A percentile compares a stretch with the other conserved stretches of the same genome.
phyloP scores from a whole-genome alignment of 2,888 invertebrate genomes.

The Campoletis raptor region DNA sequence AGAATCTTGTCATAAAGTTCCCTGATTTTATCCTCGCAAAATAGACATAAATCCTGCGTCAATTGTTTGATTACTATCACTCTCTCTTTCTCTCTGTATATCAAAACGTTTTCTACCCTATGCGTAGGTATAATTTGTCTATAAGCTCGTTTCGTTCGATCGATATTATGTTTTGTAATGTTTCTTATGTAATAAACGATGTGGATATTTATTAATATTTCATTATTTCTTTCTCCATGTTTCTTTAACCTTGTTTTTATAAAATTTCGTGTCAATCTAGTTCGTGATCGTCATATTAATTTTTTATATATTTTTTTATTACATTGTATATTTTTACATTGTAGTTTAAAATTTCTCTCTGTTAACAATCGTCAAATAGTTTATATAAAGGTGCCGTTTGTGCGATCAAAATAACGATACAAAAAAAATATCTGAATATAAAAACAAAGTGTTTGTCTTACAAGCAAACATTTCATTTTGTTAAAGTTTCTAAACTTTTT shows the following conservation, averaged over 20 bases:
- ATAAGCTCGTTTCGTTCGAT: conserved; percentile 35
- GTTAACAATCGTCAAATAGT: not conserved
- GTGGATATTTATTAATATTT: not conserved
- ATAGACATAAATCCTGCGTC: conserved; percentile 52
- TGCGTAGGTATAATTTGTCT: conserved; percentile 34
- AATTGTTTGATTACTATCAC: conserved; percentile 54
- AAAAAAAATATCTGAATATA: not conserved
- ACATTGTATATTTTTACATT: not conserved
- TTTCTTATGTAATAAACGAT: conserved; percentile 1
- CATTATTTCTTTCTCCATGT: not conserved
- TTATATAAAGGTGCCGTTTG: not conserved
- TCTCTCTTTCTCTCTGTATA: not conserved
- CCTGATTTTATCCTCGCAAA: conserved; percentile 54
- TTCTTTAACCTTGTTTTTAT: not conserved
- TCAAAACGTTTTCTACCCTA: not conserved
- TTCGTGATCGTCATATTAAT: not conserved
- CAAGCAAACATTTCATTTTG: not conserved
- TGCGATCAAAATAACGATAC: not conserved
- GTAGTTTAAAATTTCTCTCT: not conserved
- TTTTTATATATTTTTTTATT: too few species aligned
- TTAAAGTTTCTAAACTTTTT: conserved; percentile 6
- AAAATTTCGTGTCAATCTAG: not conserved
- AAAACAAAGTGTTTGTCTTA: not conserved
- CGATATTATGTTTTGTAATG: conserved; percentile 36
- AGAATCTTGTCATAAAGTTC: conserved; percentile 51